These are phyloP conservation scores for Girardia tigrina DNA, from an alignment of 2,888 invertebrate genomes.

Conservation along the genomic window DNA sequence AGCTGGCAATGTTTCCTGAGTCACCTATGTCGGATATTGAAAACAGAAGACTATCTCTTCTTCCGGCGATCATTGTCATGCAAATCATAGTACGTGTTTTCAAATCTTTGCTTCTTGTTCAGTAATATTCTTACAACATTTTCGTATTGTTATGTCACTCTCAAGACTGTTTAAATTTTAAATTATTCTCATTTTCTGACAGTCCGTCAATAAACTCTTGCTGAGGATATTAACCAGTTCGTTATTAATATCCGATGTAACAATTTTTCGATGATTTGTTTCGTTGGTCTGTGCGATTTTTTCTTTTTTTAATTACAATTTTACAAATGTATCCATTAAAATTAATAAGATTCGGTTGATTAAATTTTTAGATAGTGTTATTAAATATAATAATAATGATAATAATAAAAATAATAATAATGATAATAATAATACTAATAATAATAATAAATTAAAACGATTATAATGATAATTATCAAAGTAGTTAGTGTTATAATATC, in stretches of 20 bases:
- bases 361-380: too few relatives aligned
- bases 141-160: neutral
- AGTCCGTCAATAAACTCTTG: neutral
- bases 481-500: too few relatives aligned
- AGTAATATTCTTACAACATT: neutral
- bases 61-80: neutral
- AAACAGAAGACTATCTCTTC: neutral
- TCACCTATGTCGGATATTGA: neutral
- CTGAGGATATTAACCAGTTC: neutral
- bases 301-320: neutral
- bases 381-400: too few relatives aligned
- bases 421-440: too few relatives aligned
- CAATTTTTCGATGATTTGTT: neutral
- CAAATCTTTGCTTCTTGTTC: neutral
- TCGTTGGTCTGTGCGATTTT: neutral
- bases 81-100: neutral
- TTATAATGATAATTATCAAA: too few relatives aligned
- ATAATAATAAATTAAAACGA: too few relatives aligned
- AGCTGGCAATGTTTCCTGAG: neutral
- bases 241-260: neutral
- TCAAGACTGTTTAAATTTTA: neutral
- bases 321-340: conserved; percentile 5
- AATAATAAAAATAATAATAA: too few relatives aligned
- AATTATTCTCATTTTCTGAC: neutral
- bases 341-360: conserved; percentile 4